A percentile compares a stretch with the other conserved stretches of the same genome.
These are phyloP conservation scores for Drosophila macrospina DNA, from an alignment of 2,888 invertebrate species.

Conservation along the genomic window DNA sequence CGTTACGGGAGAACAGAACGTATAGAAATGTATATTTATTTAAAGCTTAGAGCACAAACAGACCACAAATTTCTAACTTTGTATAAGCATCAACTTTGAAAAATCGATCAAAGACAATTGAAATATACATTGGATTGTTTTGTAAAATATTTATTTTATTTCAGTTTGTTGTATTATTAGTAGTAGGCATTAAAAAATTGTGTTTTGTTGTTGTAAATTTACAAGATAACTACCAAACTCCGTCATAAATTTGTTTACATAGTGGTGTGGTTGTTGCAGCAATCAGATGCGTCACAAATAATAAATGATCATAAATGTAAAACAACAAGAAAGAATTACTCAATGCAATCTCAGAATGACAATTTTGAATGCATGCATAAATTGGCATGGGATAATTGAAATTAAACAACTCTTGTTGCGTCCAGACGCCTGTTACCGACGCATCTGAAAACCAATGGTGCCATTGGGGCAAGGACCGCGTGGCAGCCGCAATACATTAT, in stretches of 20 bases:
- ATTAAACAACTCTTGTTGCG: slow-evolving; percentile 18
- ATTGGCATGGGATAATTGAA: slow-evolving; percentile 44
- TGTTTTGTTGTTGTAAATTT: slow-evolving; percentile 65
- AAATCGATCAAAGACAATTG: not conserved
- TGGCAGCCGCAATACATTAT: slow-evolving; percentile 89
- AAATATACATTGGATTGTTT: slow-evolving; percentile 10
- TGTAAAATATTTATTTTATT: slow-evolving; percentile 57
- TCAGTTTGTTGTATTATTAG: slow-evolving; percentile 50
- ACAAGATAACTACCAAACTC: slow-evolving; percentile 74
- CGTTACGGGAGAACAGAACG: too few relatives aligned
- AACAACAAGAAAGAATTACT: slow-evolving; percentile 34
- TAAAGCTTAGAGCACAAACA: too few relatives aligned
- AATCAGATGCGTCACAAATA: slow-evolving; percentile 20
- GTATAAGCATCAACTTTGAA: not conserved
- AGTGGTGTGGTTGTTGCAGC: slow-evolving; percentile 32
- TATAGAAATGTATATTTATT: too few relatives aligned
- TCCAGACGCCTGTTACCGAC: slow-evolving; percentile 86
- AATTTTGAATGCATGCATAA: slow-evolving; percentile 47
- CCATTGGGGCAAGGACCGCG: slow-evolving; percentile 94
- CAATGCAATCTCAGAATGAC: slow-evolving; percentile 50
- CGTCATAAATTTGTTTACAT: slow-evolving; percentile 69
- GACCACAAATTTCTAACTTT: too few relatives aligned
- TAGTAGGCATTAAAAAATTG: slow-evolving; percentile 71
- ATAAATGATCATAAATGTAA: slow-evolving; percentile 41
- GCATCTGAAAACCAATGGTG: slow-evolving; percentile 89